phyloP scores from a whole-genome alignment of 2,797 vertebrate species.

The Gymnopithys bicolor region DNA sequence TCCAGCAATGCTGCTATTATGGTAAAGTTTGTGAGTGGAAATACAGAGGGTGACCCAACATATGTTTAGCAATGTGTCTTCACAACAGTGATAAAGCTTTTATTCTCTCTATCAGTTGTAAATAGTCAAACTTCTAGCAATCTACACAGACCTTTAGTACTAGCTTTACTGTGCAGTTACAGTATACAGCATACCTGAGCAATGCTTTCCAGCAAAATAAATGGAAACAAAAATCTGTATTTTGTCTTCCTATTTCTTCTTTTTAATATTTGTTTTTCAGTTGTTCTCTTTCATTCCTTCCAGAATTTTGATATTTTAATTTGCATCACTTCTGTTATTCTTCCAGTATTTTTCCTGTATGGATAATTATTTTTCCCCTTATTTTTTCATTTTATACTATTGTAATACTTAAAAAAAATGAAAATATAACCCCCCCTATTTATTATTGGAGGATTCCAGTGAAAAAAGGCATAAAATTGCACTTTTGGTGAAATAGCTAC shows the following conservation, averaged over 20 bases:
- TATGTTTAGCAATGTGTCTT: neutral
- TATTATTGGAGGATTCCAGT: neutral
- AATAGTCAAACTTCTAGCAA: neutral
- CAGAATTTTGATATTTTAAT: neutral
- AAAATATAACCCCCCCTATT: too few relatives aligned
- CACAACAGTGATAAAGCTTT: neutral
- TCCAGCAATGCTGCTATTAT: neutral
- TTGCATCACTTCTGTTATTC: neutral
- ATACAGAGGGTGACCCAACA: neutral
- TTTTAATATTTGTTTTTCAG: neutral
- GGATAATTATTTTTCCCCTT: neutral
- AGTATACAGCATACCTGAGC: fast-evolving
- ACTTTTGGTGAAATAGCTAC: neutral
- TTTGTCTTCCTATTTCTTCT: neutral
- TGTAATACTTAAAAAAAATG: neutral
- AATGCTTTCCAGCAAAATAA: neutral
- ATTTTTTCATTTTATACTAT: neutral
- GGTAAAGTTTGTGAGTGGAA: neutral
- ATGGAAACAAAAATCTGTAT: neutral
- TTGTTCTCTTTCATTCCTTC: neutral
- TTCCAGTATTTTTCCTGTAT: neutral
- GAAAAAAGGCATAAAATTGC: neutral
- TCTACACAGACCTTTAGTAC: neutral
- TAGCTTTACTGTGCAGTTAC: neutral
- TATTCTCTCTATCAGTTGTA: neutral